Percentiles rank a stretch among this genome's conserved stretches.
phyloP scores from a whole-genome alignment of 2,888 invertebrate species.

The Meta bourneti region DNA sequence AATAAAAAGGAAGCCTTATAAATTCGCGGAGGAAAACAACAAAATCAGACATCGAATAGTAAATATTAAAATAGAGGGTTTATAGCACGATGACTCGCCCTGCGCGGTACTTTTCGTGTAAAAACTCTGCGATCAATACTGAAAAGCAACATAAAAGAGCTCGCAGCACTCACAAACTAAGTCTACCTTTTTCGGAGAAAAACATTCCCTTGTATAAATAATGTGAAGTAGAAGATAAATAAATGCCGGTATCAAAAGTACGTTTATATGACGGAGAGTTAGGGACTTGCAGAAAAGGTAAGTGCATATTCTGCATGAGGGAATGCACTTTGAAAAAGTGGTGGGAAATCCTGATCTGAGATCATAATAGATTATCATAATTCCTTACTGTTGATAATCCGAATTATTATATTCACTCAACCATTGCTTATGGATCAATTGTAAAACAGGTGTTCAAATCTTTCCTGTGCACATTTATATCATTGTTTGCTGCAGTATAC shows the following conservation, averaged over 20 bases:
- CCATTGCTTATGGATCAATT: no score
- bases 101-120: not conserved
- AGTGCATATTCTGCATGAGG: not conserved
- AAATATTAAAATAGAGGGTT: not conserved
- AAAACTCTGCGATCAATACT: not conserved
- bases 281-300: not conserved
- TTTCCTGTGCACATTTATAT: no score
- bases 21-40: no score
- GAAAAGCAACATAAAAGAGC: not conserved
- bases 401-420: no score
- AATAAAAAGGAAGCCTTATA: no score
- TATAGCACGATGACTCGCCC: not conserved
- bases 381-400: no score
- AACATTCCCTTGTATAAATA: not conserved
- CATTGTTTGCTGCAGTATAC: no score
- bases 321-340: not conserved
- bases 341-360: not conserved
- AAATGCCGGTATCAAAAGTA: not conserved
- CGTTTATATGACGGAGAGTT: not conserved
- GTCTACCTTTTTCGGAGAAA: not conserved
- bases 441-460: no score
- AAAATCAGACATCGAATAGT: no score
- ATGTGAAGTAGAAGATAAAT: not conserved
- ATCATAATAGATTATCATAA: not conserved
- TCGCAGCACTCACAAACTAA: not conserved